Evolutionary conservation across 2,113 vertebrate genomes (phyloP).

Genomic region (Danionella cerebrum): DNA sequence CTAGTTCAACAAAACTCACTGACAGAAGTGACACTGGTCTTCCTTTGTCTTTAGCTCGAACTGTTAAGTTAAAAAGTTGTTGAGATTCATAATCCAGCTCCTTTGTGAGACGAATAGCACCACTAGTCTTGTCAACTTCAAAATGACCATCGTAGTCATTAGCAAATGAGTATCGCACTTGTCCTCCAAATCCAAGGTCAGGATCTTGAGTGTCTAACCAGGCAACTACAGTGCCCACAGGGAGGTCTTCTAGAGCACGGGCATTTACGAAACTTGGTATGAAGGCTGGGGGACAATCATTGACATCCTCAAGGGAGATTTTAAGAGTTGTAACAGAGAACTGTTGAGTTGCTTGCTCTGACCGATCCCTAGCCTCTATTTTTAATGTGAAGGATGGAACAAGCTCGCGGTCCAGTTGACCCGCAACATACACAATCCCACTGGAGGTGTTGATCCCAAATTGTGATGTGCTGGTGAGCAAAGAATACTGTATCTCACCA

Average conservation of each 20-base stretch:
- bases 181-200: constrained; percentile 84
- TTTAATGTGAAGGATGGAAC: constrained; percentile 78
- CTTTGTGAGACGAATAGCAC: constrained; percentile 82
- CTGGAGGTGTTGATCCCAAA: constrained; percentile 87
- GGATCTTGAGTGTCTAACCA: constrained; percentile 94
- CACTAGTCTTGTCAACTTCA: constrained; percentile 84
- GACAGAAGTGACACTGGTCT: constrained; percentile 87
- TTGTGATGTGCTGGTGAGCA: constrained; percentile 81
- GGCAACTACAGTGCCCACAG: constrained; percentile 84
- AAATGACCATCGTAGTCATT: constrained; percentile 88
- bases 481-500: constrained; percentile 78
- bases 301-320: constrained; percentile 84
- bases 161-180: constrained; percentile 84
- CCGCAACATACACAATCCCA: constrained; percentile 82
- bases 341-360: constrained; percentile 71
- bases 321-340: constrained; percentile 78
- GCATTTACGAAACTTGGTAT: constrained; percentile 82
- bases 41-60: constrained; percentile 90
- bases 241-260: constrained; percentile 87
- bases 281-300: constrained; percentile 88
- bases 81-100: constrained; percentile 92
- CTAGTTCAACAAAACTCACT: constrained; percentile 86
- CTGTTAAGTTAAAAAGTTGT: constrained; percentile 92
- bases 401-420: constrained; percentile 84
- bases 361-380: constrained; percentile 87